Evolutionary conservation across 1,140 invertebrate genomes (phyloP).

Genomic region (Epicauta chinensis): DNA sequence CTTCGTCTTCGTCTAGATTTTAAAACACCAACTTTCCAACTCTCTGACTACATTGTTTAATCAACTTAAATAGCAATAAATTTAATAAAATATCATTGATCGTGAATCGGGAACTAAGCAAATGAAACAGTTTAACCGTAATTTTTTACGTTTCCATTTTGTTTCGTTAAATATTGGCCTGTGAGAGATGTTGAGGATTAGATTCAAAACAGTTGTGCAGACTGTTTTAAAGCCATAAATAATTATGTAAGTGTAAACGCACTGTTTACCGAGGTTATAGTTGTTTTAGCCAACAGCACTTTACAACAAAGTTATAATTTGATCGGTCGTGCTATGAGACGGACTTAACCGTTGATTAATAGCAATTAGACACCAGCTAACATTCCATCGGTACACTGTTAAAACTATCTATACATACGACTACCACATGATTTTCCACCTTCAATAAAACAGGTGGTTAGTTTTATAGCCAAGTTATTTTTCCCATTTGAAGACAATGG

Average conservation of each 20-base stretch:
- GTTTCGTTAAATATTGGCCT: too few relatives aligned
- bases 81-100: conserved; percentile 7
- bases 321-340: conserved; percentile 41
- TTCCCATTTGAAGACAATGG: too few relatives aligned
- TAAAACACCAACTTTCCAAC: too few relatives aligned
- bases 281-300: conserved; percentile 23
- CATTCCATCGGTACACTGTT: conserved; percentile 12
- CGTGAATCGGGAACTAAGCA: conserved; percentile 7
- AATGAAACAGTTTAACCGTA: neutral
- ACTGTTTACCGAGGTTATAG: conserved; percentile 40
- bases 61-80: neutral
- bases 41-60: too few relatives aligned
- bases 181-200: neutral
- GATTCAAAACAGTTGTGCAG: conserved; percentile 6
- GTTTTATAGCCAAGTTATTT: too few relatives aligned
- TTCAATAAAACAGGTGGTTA: too few relatives aligned
- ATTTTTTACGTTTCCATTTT: too few relatives aligned
- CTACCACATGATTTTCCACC: too few relatives aligned
- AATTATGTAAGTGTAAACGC: conserved; percentile 40
- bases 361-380: conserved; percentile 27
- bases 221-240: conserved; percentile 27
- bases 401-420: too few relatives aligned
- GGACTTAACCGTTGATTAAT: conserved; percentile 41
- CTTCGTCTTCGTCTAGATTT: too few relatives aligned
- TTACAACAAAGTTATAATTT: conserved; percentile 39